phyloP scores from a whole-genome alignment of 2,113 vertebrate genomes.

The Canis aureus region DNA sequence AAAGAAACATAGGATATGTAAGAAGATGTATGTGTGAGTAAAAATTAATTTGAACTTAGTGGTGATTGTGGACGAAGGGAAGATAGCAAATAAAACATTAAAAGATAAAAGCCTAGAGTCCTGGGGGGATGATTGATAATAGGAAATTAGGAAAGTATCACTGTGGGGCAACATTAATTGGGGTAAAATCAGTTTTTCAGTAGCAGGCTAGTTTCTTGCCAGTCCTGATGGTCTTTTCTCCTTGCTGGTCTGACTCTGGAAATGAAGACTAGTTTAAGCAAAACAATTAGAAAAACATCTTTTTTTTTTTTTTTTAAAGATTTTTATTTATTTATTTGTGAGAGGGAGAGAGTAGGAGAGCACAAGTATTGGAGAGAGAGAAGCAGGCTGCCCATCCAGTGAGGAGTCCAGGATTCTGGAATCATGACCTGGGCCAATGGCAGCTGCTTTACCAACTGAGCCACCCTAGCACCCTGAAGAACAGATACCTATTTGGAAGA shows the following conservation, averaged over 20 bases:
- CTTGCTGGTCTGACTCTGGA: conserved; percentile 32
- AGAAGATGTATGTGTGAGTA: background rate
- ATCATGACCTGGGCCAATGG: no score
- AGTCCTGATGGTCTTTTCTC: background rate
- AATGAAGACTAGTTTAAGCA: conserved; percentile 28
- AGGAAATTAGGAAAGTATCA: conserved; percentile 39
- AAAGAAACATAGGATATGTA: background rate
- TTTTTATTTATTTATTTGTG: no score
- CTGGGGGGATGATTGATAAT: background rate
- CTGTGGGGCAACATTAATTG: background rate
- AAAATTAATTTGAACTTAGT: conserved; percentile 32
- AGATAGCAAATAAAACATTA: background rate
- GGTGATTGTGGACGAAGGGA: background rate
- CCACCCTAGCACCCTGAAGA: no score
- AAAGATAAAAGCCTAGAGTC: conserved; percentile 28
- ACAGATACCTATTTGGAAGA: background rate
- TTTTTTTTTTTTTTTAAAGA: no score
- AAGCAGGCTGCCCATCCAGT: no score
- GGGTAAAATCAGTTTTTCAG: background rate
- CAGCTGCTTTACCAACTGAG: no score
- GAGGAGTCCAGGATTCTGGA: no score
- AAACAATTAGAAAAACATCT: conserved; percentile 22
- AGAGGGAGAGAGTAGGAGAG: no score
- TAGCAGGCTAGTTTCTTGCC: background rate
- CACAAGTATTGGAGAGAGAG: no score